Conservation (phyloP, 2,113 vertebrate genomes). For the Dryoscopus gambensis region DNA sequence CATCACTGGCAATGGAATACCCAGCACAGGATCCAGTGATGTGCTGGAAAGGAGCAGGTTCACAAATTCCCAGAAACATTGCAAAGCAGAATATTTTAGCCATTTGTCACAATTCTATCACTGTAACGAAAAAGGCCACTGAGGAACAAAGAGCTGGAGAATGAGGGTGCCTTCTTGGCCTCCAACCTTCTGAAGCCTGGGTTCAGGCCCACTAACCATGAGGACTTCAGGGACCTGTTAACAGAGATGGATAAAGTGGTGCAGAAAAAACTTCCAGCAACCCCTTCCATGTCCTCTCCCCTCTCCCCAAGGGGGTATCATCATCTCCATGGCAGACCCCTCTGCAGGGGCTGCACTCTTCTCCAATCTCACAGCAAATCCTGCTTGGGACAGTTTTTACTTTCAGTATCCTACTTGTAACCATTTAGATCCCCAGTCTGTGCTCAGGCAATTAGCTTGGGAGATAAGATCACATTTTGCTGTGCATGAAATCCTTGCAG, state of each 20-base stretch:
- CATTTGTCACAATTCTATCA: background rate
- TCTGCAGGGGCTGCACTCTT: background rate
- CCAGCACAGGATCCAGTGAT: background rate
- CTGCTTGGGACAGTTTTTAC: background rate
- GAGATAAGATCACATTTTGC: background rate
- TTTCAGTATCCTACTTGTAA: background rate
- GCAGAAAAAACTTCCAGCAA: background rate
- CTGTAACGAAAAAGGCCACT: background rate
- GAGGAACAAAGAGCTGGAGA: background rate
- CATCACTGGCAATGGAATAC: background rate
- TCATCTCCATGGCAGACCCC: background rate
- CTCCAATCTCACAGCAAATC: background rate
- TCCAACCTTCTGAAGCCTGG: background rate
- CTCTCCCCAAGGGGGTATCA: background rate
- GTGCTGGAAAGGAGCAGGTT: background rate
- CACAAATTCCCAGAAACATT: background rate
- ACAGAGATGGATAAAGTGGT: background rate
- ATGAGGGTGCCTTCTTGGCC: background rate
- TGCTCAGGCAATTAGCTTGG: background rate
- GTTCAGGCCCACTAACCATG: background rate
- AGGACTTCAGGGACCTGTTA: background rate
- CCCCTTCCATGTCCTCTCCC: too few relatives aligned
- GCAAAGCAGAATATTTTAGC: background rate
- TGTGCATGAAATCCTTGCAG: background rate
- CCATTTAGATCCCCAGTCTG: background rate